Conservation (phyloP, 2,888 invertebrate species). For the Eristalinus sepulchralis region DNA sequence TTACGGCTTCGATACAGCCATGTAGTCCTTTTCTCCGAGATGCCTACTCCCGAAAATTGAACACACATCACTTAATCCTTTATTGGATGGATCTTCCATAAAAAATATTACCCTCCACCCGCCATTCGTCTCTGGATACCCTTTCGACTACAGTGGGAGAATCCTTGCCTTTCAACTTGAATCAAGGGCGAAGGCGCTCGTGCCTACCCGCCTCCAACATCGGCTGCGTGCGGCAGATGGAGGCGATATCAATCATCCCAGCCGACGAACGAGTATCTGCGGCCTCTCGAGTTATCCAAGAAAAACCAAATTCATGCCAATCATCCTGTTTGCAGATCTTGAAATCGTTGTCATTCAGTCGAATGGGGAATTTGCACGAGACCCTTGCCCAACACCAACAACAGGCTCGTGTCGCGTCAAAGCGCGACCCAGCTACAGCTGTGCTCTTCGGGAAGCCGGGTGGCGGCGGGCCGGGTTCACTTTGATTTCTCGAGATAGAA, state of each 20-base stretch:
- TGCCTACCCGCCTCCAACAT: neutral
- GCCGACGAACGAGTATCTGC: neutral
- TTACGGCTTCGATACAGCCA: neutral
- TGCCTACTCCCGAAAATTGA: neutral
- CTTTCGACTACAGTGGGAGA: neutral
- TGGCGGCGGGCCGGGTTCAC: neutral
- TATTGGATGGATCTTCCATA: slow-evolving; percentile 18
- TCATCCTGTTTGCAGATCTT: slow-evolving; percentile 46
- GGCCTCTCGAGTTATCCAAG: neutral
- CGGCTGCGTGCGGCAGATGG: neutral
- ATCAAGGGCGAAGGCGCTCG: neutral
- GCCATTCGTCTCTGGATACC: slow-evolving; percentile 2
- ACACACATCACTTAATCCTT: slow-evolving; percentile 27
- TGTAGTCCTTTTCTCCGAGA: neutral
- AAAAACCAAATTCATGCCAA: slow-evolving; percentile 21
- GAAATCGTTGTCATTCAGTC: slow-evolving; percentile 31
- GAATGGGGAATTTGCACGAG: slow-evolving; percentile 19
- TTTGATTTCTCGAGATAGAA: neutral
- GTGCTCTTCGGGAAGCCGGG: neutral
- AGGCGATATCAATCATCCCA: slow-evolving; percentile 36
- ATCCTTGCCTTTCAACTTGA: neutral
- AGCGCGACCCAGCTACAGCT: neutral
- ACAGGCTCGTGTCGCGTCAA: neutral
- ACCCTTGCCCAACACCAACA: neutral
- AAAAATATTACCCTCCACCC: neutral